phyloP scores from a whole-genome alignment of 2,113 vertebrate species.

The Xiphophorus hellerii region DNA sequence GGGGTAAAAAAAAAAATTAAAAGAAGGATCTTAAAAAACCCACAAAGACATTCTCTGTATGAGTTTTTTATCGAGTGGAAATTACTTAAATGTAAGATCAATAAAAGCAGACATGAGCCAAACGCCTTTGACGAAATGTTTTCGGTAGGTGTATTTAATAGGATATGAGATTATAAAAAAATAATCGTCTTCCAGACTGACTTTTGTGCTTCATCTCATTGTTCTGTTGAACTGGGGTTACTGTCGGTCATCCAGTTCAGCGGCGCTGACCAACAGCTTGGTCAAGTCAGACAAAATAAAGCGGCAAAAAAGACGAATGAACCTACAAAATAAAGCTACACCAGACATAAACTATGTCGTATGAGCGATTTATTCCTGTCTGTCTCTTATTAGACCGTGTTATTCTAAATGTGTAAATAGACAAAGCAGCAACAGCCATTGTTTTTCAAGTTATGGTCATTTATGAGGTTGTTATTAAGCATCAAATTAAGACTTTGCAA shows the following conservation, averaged over 20 bases:
- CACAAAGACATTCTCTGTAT: neutral
- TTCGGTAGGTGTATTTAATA: neutral
- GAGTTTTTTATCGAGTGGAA: neutral
- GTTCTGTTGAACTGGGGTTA: constrained; percentile 70
- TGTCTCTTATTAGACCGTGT: neutral
- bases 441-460: neutral
- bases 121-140: neutral
- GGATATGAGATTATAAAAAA: neutral
- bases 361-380: accelerated
- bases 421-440: neutral
- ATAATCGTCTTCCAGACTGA: neutral
- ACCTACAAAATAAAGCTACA: constrained; percentile 27
- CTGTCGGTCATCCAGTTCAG: constrained; percentile 73
- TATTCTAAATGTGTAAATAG: neutral
- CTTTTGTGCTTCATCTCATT: constrained; percentile 46
- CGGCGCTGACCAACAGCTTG: constrained; percentile 33
- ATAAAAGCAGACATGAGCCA: neutral
- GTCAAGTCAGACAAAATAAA: constrained; percentile 25
- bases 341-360: neutral
- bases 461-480: neutral
- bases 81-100: neutral
- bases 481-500: neutral
- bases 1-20: neutral
- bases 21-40: no score
- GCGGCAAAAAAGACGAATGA: accelerated